Conservation (phyloP, 2,888 invertebrate genomes). For the Tanytarsus gracilentus region DNA sequence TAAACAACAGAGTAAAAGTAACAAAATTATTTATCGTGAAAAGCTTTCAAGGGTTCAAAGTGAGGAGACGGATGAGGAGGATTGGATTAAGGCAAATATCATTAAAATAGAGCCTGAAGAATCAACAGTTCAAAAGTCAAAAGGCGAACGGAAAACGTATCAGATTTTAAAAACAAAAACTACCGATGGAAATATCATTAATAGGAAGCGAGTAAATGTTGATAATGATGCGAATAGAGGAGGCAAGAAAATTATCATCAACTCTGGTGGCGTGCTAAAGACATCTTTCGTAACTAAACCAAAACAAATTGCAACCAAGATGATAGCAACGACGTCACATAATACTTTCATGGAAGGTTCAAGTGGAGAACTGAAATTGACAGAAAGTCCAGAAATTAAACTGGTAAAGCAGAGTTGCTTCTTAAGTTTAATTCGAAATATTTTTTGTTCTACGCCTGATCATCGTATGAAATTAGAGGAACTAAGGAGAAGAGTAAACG, state of each 20-base stretch:
- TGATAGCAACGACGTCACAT: constrained; percentile 35
- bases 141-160: neutral
- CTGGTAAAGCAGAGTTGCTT: constrained; percentile 79
- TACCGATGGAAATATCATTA: neutral
- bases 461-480: constrained; percentile 71
- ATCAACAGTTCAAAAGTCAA: neutral
- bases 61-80: constrained; percentile 23
- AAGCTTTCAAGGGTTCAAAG: neutral
- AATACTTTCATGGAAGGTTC: constrained; percentile 16
- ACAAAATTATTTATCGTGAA: neutral
- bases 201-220: neutral
- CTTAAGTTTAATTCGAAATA: constrained; percentile 76
- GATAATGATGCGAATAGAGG: neutral
- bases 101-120: constrained; percentile 21
- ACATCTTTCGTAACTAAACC: neutral
- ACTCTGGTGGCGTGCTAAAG: constrained; percentile 1
- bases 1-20: neutral
- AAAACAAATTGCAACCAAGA: constrained; percentile 31
- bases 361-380: constrained; percentile 36
- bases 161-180: neutral
- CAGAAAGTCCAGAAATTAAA: constrained; percentile 49
- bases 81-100: constrained; percentile 24
- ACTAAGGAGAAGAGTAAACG: constrained; percentile 60
- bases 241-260: constrained; percentile 12
- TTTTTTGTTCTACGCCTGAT: constrained; percentile 76